Conservation (phyloP, 2,113 vertebrate species). For the Notechis scutatus region DNA sequence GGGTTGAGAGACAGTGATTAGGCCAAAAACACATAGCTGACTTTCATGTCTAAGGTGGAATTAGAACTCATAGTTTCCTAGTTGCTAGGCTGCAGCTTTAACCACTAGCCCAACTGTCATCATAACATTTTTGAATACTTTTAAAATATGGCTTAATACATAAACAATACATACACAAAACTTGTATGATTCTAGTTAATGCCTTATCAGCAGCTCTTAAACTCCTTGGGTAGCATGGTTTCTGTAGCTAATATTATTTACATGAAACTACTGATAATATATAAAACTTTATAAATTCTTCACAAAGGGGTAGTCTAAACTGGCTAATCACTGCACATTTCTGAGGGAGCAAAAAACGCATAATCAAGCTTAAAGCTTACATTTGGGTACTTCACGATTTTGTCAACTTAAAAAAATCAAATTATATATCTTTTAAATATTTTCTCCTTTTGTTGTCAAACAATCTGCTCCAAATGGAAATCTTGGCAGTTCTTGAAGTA, state of each 20-base stretch:
- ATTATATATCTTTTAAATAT: background rate
- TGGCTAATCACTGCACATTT: background rate
- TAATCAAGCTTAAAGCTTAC: background rate
- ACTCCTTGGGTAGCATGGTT: background rate
- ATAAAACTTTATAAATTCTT: background rate
- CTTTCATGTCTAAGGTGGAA: background rate
- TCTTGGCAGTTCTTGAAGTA: background rate
- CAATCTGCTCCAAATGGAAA: background rate
- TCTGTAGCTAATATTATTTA: background rate
- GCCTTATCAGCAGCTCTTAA: background rate
- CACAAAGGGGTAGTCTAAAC: background rate
- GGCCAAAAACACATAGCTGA: background rate
- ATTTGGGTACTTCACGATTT: background rate
- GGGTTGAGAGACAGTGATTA: background rate
- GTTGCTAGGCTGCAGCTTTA: background rate
- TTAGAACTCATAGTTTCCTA: background rate
- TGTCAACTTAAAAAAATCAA: background rate
- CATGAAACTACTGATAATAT: background rate
- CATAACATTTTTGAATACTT: background rate
- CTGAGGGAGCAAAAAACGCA: background rate
- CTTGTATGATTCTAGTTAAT: background rate
- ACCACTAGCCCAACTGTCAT: background rate
- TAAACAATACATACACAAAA: background rate
- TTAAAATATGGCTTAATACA: background rate
- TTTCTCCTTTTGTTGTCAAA: background rate